Evolutionary conservation across 2,113 vertebrate species (phyloP).

Genomic region (Microcebus tavaratra): DNA sequence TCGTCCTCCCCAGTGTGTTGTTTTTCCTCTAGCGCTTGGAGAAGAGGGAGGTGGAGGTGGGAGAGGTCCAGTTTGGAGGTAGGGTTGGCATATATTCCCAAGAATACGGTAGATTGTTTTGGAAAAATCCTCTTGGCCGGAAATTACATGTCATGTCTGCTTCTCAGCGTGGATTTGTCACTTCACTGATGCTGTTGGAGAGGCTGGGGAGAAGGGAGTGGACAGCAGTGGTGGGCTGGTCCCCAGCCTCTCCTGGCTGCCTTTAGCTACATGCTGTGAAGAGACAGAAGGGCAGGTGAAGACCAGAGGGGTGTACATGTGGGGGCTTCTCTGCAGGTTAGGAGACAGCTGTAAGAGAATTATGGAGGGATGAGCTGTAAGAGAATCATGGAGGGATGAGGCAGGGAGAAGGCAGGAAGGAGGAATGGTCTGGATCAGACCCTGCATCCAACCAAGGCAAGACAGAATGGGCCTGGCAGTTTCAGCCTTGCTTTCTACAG

Average conservation of each 20-base stretch:
- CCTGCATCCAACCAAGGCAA: background rate
- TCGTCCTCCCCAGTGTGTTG: background rate
- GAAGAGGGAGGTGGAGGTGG: background rate
- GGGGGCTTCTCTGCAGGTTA: background rate
- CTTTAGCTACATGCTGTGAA: background rate
- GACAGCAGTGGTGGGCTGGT: background rate
- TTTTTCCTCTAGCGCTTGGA: background rate
- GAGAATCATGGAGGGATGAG: background rate
- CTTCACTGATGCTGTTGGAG: background rate
- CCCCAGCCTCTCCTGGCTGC: background rate
- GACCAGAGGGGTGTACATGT: background rate
- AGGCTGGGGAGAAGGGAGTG: background rate
- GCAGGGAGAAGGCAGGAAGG: background rate
- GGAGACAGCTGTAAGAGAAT: background rate
- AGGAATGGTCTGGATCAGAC: background rate
- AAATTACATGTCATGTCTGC: slow-evolving; percentile 59
- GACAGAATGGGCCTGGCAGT: background rate
- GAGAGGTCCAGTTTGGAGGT: background rate
- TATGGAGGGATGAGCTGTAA: background rate
- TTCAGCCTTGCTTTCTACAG: background rate
- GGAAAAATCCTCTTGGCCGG: slow-evolving; percentile 61
- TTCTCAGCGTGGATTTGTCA: slow-evolving; percentile 51
- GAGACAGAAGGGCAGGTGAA: background rate
- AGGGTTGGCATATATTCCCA: slow-evolving; percentile 43
- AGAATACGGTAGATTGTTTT: slow-evolving; percentile 67